These are phyloP conservation scores for Beroe forskalii DNA, from an alignment of 37 sponge, comb jelly and placozoan genomes.

Conservation along the genomic window DNA sequence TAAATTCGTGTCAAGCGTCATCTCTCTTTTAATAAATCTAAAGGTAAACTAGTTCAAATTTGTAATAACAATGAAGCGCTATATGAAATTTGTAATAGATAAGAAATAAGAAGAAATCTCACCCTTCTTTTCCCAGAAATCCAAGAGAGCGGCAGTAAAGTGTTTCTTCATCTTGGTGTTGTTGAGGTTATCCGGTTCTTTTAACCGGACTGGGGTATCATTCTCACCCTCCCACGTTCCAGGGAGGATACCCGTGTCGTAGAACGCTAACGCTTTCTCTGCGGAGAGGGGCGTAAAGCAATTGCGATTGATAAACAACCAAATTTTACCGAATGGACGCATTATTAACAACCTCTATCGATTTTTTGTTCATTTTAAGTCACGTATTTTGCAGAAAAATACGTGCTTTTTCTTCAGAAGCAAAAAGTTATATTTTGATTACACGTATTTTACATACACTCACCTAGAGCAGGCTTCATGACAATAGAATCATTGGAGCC, in stretches of 20 bases:
- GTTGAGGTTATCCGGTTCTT: neutral
- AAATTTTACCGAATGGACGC: neutral
- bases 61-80: too few species aligned
- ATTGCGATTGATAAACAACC: neutral
- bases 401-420: neutral
- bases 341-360: neutral
- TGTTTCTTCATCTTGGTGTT: conserved; percentile 64
- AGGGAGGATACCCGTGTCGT: conserved; percentile 80
- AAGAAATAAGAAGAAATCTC: too few species aligned
- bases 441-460: too few species aligned
- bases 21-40: too few species aligned
- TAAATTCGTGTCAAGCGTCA: neutral
- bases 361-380: neutral
- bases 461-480: neutral
- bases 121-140: conserved; percentile 71
- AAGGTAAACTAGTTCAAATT: too few species aligned
- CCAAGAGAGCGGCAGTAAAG: conserved; percentile 67
- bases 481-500: neutral
- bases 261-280: conserved; percentile 81
- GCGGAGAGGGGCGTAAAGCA: too few species aligned
- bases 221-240: conserved; percentile 75
- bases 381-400: neutral
- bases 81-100: too few species aligned
- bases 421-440: too few species aligned
- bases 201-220: neutral